These are phyloP conservation scores for Tychaedon coryphoeus DNA, from an alignment of 2,113 vertebrate species.

Conservation along the genomic window DNA sequence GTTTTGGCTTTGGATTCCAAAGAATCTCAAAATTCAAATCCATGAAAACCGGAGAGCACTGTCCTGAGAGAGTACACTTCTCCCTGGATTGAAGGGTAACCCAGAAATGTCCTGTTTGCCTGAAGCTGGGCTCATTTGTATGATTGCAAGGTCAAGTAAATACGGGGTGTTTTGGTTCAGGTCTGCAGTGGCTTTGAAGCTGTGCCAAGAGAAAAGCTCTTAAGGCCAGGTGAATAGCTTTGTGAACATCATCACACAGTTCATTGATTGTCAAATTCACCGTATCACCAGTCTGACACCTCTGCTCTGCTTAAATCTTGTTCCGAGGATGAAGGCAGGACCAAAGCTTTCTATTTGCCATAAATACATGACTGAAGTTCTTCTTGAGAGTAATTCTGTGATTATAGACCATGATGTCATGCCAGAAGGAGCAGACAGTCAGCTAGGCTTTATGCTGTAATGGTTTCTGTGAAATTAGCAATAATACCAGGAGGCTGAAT, in stretches of 20 bases:
- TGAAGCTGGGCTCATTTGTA: not conserved
- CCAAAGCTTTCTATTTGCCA: not conserved
- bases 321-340: not conserved
- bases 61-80: not conserved
- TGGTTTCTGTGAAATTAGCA: constrained; percentile 37
- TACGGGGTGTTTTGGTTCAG: not conserved
- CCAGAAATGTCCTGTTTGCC: not conserved
- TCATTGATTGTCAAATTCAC: constrained; percentile 35
- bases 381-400: constrained; percentile 12
- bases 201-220: not conserved
- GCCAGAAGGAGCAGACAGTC: constrained; percentile 10
- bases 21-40: not conserved
- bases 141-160: not conserved
- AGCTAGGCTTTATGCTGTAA: not conserved
- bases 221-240: not conserved
- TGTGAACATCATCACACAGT: constrained; percentile 32
- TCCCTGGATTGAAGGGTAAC: not conserved
- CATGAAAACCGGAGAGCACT: not conserved
- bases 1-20: not conserved
- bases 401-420: constrained; percentile 50
- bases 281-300: not conserved
- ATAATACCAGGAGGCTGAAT: constrained; percentile 13
- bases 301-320: constrained; percentile 9
- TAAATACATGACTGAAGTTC: constrained; percentile 13
- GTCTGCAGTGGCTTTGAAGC: not conserved